Evolutionary conservation across 1,140 invertebrate genomes (phyloP).

Genomic region (Mamestra configurata): DNA sequence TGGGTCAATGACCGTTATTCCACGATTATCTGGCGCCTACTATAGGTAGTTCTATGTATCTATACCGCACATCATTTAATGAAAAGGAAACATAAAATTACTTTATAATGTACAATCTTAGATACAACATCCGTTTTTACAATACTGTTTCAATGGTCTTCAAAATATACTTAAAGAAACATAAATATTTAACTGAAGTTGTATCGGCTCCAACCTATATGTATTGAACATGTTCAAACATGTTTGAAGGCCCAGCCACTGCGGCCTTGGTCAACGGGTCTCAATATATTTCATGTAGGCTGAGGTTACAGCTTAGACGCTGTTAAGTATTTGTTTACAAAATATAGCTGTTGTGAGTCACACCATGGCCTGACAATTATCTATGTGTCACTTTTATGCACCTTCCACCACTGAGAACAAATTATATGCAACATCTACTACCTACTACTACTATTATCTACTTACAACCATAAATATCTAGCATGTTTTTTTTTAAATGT

Average conservation of each 20-base stretch:
- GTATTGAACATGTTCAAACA: constrained; percentile 55
- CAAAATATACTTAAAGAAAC: background rate
- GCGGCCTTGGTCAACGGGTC: constrained; percentile 41
- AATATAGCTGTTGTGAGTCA: constrained; percentile 40
- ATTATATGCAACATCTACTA: background rate
- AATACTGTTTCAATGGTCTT: background rate
- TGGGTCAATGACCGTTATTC: too few species aligned
- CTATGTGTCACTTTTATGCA: constrained; percentile 26
- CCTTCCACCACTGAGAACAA: constrained; percentile 26
- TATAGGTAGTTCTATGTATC: too few species aligned
- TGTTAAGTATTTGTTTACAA: constrained; percentile 40
- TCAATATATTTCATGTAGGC: constrained; percentile 17
- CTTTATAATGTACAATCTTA: background rate
- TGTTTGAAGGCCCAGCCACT: constrained; percentile 36
- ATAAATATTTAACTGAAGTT: background rate
- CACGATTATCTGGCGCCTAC: too few species aligned
- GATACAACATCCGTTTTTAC: background rate
- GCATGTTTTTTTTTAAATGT: too few species aligned
- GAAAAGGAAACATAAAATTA: background rate
- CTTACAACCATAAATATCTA: too few species aligned
- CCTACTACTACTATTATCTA: too few species aligned
- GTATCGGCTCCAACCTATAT: too few species aligned
- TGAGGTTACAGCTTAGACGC: constrained; percentile 29
- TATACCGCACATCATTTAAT: background rate
- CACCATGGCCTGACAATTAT: background rate